phyloP scores from a whole-genome alignment of 2,888 invertebrate genomes.

The Yponomeuta sedellus region DNA sequence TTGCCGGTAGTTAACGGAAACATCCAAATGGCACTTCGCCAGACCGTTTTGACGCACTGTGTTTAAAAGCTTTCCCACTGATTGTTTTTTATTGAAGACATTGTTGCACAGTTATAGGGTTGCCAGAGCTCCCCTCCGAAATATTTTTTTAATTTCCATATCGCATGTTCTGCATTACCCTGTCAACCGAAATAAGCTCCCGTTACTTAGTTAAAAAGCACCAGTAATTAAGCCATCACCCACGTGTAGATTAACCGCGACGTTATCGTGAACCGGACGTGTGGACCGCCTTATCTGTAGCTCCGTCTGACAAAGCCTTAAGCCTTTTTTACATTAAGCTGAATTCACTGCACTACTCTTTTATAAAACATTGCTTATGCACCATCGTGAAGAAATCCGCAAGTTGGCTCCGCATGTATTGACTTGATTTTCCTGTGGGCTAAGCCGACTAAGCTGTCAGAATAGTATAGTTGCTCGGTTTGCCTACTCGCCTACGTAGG shows the following conservation, averaged over 20 bases:
- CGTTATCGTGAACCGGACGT: not conserved
- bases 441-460: too few species aligned
- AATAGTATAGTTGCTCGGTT: too few species aligned
- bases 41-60: not conserved
- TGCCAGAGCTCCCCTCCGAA: not conserved
- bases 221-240: not conserved
- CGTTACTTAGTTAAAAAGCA: not conserved
- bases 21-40: not conserved
- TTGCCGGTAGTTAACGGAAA: not conserved
- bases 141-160: not conserved
- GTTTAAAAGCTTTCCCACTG: not conserved
- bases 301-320: not conserved
- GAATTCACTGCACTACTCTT: too few species aligned
- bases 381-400: too few species aligned
- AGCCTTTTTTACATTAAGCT: too few species aligned
- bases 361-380: too few species aligned
- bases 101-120: not conserved
- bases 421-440: too few species aligned
- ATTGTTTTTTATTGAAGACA: not conserved
- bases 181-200: not conserved
- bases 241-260: not conserved
- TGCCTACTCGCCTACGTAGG: too few species aligned
- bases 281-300: not conserved
- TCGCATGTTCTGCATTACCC: slow-evolving; percentile 1
- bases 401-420: too few species aligned